A percentile compares a stretch with the other conserved stretches of the same genome.
Evolutionary conservation across 2,113 vertebrate genomes (phyloP).

Genomic region (Varanus salvator): DNA sequence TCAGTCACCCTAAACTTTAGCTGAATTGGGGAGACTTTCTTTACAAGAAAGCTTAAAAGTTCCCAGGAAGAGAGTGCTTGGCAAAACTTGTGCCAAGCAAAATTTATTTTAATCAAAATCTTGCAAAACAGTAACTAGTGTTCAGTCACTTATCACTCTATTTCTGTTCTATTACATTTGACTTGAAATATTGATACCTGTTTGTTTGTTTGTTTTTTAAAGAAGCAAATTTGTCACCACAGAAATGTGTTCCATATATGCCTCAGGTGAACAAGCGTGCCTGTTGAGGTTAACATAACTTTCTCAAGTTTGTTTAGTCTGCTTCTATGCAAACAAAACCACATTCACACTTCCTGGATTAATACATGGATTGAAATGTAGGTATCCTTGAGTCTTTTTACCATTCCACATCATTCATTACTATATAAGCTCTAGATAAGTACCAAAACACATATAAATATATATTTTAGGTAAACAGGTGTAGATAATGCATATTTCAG

Average conservation of each 20-base stretch:
- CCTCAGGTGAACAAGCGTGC: not conserved
- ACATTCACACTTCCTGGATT: not conserved
- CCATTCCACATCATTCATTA: not conserved
- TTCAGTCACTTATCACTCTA: not conserved
- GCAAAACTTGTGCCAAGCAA: not conserved
- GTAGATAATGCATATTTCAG: not conserved
- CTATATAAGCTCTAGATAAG: not conserved
- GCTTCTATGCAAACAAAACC: not conserved
- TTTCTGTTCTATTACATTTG: not conserved
- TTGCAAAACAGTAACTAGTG: not conserved
- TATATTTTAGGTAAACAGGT: not conserved
- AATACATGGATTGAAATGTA: no score
- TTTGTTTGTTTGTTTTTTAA: no score
- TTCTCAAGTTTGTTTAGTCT: not conserved
- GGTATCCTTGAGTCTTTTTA: not conserved
- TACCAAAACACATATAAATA: not conserved
- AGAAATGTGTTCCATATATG: not conserved
- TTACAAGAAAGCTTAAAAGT: not conserved
- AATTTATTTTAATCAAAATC: not conserved
- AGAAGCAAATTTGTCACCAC: not conserved
- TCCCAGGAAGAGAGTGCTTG: not conserved
- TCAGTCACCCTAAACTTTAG: not conserved
- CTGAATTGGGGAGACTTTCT: not conserved
- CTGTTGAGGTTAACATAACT: not conserved
- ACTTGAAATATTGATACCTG: not conserved